Evolutionary conservation across 2,888 invertebrate genomes (phyloP).

Genomic region (Cephus rjabovi): DNA sequence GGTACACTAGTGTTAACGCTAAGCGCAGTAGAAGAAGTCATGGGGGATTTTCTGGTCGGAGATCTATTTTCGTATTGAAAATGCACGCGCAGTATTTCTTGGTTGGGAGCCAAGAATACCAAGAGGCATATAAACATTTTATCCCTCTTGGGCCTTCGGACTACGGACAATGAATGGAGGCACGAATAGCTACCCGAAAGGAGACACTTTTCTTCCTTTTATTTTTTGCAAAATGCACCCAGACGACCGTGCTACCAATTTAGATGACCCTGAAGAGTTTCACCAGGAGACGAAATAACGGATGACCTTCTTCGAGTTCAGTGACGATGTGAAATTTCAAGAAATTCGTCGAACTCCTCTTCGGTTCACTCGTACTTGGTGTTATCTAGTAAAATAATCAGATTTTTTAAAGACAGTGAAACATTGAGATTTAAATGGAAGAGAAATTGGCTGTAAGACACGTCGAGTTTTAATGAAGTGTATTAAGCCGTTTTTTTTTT

Average conservation of each 20-base stretch:
- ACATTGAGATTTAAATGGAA: not conserved
- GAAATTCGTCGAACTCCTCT: not conserved
- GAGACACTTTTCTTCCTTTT: not conserved
- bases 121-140: conserved; percentile 53
- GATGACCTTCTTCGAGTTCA: not conserved
- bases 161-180: conserved; percentile 41
- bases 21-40: conserved; percentile 49
- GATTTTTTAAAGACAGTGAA: not conserved
- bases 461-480: not conserved
- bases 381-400: not conserved
- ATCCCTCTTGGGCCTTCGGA: conserved; percentile 48
- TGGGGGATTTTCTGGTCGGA: conserved; percentile 59
- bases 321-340: not conserved
- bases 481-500: not conserved
- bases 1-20: conserved; percentile 26
- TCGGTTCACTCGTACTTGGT: not conserved
- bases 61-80: conserved; percentile 59
- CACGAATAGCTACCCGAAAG: conserved; percentile 29
- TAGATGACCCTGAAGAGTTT: not conserved
- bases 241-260: not conserved
- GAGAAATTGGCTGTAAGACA: not conserved
- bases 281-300: not conserved
- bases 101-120: conserved; percentile 58
- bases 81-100: conserved; percentile 64
- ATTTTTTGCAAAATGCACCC: not conserved